Evolutionary conservation across 2,888 invertebrate genomes (phyloP).

Genomic region (Serrognathus titanus): DNA sequence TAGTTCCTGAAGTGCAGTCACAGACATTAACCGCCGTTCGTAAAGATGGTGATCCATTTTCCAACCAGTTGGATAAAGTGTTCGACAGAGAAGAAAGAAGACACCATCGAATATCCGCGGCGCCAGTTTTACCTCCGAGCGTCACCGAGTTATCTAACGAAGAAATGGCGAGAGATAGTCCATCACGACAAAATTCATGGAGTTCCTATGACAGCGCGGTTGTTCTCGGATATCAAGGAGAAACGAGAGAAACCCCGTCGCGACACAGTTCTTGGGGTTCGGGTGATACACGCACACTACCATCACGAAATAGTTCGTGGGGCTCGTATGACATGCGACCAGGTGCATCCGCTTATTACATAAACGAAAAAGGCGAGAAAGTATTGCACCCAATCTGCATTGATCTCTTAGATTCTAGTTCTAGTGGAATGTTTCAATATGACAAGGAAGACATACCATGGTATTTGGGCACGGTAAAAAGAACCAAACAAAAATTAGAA

Average conservation of each 20-base stretch:
- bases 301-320: constrained; percentile 69
- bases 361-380: constrained; percentile 42
- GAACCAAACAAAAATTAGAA: constrained; percentile 67
- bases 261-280: constrained; percentile 82
- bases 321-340: constrained; percentile 66
- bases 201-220: constrained; percentile 75
- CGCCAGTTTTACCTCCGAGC: constrained; percentile 45
- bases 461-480: constrained; percentile 67
- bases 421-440: constrained; percentile 55
- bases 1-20: constrained; percentile 42
- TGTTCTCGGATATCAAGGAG: constrained; percentile 56
- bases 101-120: constrained; percentile 43
- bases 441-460: constrained; percentile 62
- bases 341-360: constrained; percentile 37
- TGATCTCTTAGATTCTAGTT: constrained; percentile 31
- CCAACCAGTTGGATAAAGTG: constrained; percentile 66
- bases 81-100: constrained; percentile 65
- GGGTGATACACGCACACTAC: constrained; percentile 63
- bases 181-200: constrained; percentile 74
- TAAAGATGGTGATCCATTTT: constrained; percentile 63
- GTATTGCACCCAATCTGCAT: constrained; percentile 21
- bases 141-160: constrained; percentile 31
- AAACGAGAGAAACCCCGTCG: constrained; percentile 60
- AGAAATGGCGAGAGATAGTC: constrained; percentile 49
- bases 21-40: constrained; percentile 53